phyloP scores from a whole-genome alignment of 2,797 vertebrate species.

The Serranus cabrilla region DNA sequence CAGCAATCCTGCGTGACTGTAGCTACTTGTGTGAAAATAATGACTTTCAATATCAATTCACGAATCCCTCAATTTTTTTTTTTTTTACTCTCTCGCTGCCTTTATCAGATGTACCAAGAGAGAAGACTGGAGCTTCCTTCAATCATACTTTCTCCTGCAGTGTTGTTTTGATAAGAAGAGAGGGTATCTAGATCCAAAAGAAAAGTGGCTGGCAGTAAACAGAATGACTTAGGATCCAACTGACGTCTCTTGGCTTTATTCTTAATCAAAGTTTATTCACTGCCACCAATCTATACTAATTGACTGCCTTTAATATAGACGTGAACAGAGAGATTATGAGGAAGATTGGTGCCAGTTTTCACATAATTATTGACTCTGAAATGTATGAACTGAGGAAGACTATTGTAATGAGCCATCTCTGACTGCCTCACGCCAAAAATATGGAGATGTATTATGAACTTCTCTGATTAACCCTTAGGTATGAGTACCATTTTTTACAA shows the following conservation, averaged over 20 bases:
- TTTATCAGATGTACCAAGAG: constrained; percentile 54
- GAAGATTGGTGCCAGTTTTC: constrained; percentile 34
- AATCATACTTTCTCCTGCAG: constrained; percentile 35
- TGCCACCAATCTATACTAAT: constrained; percentile 54
- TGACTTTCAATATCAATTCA: constrained; percentile 44
- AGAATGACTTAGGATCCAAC: constrained; percentile 46
- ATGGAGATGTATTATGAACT: not conserved
- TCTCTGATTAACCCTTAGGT: not conserved
- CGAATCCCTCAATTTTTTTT: constrained; percentile 17
- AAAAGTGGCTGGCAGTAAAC: constrained; percentile 57
- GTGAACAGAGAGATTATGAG: constrained; percentile 50
- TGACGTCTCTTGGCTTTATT: constrained; percentile 45
- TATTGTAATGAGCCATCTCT: not conserved
- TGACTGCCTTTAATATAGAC: constrained; percentile 51
- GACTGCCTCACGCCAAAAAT: constrained; percentile 7
- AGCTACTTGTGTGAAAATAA: constrained; percentile 47
- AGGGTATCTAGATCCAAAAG: constrained; percentile 40
- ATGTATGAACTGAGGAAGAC: not conserved
- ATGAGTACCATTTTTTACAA: not conserved
- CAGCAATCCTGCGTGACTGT: constrained; percentile 17
- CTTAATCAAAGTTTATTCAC: constrained; percentile 59
- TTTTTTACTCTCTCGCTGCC: constrained; percentile 23
- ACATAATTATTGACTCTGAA: constrained; percentile 25
- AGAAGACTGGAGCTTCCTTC: constrained; percentile 30
- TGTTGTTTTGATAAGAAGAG: constrained; percentile 59